Evolutionary conservation across 2,888 invertebrate genomes (phyloP).

Genomic region (Dynastes tityus): DNA sequence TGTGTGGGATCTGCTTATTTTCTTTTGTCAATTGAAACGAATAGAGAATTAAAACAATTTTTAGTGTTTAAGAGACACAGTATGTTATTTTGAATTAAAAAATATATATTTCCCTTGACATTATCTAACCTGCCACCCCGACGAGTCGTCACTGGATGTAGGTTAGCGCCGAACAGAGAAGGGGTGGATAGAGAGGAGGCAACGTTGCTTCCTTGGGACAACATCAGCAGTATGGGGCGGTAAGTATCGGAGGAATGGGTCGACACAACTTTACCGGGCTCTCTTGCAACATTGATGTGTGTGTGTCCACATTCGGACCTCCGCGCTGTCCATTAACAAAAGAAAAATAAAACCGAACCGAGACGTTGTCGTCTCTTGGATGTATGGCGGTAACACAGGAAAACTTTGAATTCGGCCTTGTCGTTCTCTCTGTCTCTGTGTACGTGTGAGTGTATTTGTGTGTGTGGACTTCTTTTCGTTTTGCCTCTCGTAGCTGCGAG

Average conservation of each 20-base stretch:
- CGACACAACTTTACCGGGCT: constrained; percentile 55
- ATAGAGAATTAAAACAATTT: too few relatives aligned
- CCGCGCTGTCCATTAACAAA: constrained; percentile 54
- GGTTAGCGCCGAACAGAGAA: neutral
- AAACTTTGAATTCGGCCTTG: constrained; percentile 20
- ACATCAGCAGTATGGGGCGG: neutral
- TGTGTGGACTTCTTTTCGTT: constrained; percentile 5
- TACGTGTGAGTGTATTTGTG: constrained; percentile 6
- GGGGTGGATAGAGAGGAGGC: neutral
- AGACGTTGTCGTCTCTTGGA: constrained; percentile 27
- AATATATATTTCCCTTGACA: too few relatives aligned
- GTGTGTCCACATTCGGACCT: constrained; percentile 58
- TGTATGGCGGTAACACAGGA: constrained; percentile 11
- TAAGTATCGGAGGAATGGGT: constrained; percentile 41
- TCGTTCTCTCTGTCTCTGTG: neutral
- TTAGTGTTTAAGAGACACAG: too few relatives aligned
- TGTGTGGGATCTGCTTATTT: too few relatives aligned
- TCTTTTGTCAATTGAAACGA: too few relatives aligned
- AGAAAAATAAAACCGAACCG: constrained; percentile 61
- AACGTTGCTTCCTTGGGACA: constrained; percentile 2
- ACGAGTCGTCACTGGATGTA: too few relatives aligned
- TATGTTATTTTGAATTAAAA: too few relatives aligned
- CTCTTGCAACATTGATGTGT: constrained; percentile 67
- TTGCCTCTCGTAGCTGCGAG: constrained; percentile 43
- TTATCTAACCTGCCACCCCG: too few relatives aligned